Base-by-base conservation (phyloP, 2,888 invertebrate genomes). In the Theretra japonica region DNA sequence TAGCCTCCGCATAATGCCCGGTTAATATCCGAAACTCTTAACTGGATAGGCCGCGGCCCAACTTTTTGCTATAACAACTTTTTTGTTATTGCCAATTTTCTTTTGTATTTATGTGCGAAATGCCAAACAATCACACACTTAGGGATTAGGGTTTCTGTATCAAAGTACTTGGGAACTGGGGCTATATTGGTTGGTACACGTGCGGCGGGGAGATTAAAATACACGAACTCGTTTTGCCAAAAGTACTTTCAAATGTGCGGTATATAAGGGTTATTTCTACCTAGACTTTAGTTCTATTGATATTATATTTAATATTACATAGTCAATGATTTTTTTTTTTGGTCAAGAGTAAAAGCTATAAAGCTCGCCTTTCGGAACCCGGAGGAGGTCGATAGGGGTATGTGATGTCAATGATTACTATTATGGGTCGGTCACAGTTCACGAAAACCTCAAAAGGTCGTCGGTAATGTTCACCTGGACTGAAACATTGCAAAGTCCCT, bases 1-100 rank as follows among this genome's bases (percentile, higher is more conserved):
- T 82, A 82, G 83, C 86, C 80, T 88, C 87, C 84, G 83, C 86
- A 87, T 87, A 86, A 86, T 86, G 82, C 83, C 80, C 82, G 80
- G 86, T 85, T 88, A 86, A 86, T 85, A 80, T 75, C 76, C 76
- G 73, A 79, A 81, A 77, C 80, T 80, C 75, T 78, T 73, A 68
- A 74, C 72, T 74, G 77, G 77, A 76, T 41, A 56, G 58, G 68
- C 19, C 33, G 56, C 23, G 68, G 25, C 58, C 68, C n/a, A 71
- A 70, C 68, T 56, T 69, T 69, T 59, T 21, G 30, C 69, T 53
- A 53, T 65, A 30, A 41, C 65, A 69, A 72, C 56, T 74, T 74
- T 71, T 50, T 73, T 58, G 48, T 70, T 70, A 62, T 28, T 23
- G 28, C 33, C 23, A 59, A 60, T 60, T 60, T 23, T 17, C 53